These are phyloP conservation scores for Garra rufa DNA, from an alignment of 2,113 vertebrate genomes.

Conservation along the genomic window DNA sequence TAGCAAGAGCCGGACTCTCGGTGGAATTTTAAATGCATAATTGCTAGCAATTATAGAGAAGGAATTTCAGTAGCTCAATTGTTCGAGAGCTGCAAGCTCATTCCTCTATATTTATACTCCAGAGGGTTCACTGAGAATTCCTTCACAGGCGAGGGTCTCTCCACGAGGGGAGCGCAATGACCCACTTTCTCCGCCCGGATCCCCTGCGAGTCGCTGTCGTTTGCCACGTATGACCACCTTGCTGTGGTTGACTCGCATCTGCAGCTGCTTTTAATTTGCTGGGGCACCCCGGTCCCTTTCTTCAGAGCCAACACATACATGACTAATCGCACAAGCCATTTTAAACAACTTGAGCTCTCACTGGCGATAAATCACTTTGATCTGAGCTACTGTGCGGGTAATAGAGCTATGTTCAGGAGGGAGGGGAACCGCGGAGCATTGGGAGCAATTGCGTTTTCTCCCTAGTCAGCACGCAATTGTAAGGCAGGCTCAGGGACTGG, in stretches of 20 bases:
- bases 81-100: slow-evolving; percentile 56
- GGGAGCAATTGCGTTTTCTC: slow-evolving; percentile 69
- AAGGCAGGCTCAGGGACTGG: slow-evolving; percentile 62
- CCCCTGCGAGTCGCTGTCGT: slow-evolving; percentile 64
- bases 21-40: slow-evolving; percentile 63
- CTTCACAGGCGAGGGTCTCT: slow-evolving; percentile 52
- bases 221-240: slow-evolving; percentile 77
- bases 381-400: slow-evolving; percentile 74
- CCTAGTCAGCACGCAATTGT: slow-evolving; percentile 71
- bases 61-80: slow-evolving; percentile 53
- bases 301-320: slow-evolving; percentile 73
- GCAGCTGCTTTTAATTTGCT: slow-evolving; percentile 79
- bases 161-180: slow-evolving; percentile 71
- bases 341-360: slow-evolving; percentile 78
- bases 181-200: slow-evolving; percentile 72
- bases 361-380: slow-evolving; percentile 80
- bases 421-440: slow-evolving; percentile 60
- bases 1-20: slow-evolving; percentile 43
- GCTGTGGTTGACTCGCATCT: slow-evolving; percentile 68
- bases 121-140: slow-evolving; percentile 57
- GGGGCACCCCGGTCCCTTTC: slow-evolving; percentile 59
- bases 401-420: slow-evolving; percentile 71
- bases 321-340: slow-evolving; percentile 82
- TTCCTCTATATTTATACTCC: slow-evolving; percentile 52
- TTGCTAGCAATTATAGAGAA: slow-evolving; percentile 57